Evolutionary conservation across 2,888 invertebrate species (phyloP), one percentile per base, ranked within the genome.

Genomic region (Cremastobaeus sp.): DNA sequence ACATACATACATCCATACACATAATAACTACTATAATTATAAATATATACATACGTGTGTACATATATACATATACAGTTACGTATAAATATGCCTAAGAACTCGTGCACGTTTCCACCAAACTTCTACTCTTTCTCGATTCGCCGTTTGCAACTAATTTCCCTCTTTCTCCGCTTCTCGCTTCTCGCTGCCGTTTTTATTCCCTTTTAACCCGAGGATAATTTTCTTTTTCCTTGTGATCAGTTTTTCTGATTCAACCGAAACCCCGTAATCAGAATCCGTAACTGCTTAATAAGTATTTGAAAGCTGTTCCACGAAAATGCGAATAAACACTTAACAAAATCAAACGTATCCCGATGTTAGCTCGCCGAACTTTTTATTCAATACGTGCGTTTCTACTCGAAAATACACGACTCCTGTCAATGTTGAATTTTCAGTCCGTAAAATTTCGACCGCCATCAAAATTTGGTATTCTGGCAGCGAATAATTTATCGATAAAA

Each of bases 401-500:
- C 47, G 14, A 47, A 59, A 47, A 45, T 47, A 21, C 59, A 47
- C 37, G 43, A 30, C 41, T n/a, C 17, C 57, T 25, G 55, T 66
- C 64, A 48, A 55, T 48, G 66, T 55, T 66, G 41, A 47, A 45
- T 32, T n/a, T 28, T 45, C 43, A 34, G 20, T n/a, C 32, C 20
- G 32, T 41, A 39, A 32, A 34, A 52, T 52, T 9, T 30, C 37
- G 64, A 54, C 54, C 54, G 54, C 55, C 37, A 66, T 66, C 65
- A 47, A 66, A 66, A 47, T 66, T 55, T 54, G 48, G 55, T 47
- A 47, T 47, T 34, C 65, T 37, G 55, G 14, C 39, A 47, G 65
- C 55, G 65, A 66, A 66, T 66, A 66, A 66, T 66, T 66, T 48
- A 66, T 66, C 65, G 55, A 66, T 54, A 65, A 47, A 65, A 55